Percentiles rank a stretch among this genome's conserved stretches.
Evolutionary conservation across 2,113 vertebrate species (phyloP).

Genomic region (Ariopsis seemanni): DNA sequence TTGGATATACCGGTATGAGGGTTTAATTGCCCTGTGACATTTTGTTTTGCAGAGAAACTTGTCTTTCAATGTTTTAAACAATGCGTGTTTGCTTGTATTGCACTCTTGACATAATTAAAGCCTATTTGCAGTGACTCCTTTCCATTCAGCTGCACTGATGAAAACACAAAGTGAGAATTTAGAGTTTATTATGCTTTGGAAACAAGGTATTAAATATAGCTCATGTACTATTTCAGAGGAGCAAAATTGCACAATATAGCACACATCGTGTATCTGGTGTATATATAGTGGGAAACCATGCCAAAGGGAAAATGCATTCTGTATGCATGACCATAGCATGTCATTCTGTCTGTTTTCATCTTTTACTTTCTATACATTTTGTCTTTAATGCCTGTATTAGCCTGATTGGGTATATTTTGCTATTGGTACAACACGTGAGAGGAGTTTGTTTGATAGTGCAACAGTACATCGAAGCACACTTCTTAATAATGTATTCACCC

Average conservation of each 20-base stretch:
- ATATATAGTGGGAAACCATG: not conserved
- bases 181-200: not conserved
- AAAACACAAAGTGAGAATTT: too few relatives aligned
- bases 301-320: not conserved
- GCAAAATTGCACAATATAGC: not conserved
- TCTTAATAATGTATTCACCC: not conserved
- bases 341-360: not conserved
- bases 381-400: not conserved
- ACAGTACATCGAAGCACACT: not conserved
- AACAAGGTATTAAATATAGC: not conserved
- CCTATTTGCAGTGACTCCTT: not conserved
- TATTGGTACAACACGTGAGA: not conserved
- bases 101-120: not conserved
- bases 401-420: not conserved
- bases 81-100: not conserved
- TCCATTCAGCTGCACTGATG: not conserved
- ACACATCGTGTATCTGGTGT: not conserved
- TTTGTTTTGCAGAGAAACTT: not conserved
- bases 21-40: not conserved
- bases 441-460: not conserved
- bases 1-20: not conserved
- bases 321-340: not conserved
- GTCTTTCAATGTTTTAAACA: not conserved
- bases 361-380: not conserved
- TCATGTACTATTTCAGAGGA: not conserved